These are phyloP conservation scores for Azemiops feae DNA, from an alignment of 2,113 vertebrate genomes.

Conservation along the genomic window DNA sequence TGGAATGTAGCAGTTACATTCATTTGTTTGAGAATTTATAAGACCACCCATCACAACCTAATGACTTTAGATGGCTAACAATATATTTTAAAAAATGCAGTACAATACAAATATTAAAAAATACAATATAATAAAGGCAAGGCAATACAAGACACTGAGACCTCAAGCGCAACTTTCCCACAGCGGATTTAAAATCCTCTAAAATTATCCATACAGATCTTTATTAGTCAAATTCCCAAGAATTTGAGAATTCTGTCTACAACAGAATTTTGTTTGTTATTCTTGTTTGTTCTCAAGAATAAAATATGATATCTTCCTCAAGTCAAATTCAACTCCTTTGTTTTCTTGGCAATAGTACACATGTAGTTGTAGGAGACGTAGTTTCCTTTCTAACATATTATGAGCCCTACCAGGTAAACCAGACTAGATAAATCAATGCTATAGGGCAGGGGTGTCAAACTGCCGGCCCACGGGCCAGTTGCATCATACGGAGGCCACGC, in stretches of 20 bases:
- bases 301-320: neutral
- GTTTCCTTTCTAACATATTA: no score
- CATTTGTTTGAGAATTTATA: neutral
- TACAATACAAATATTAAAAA: neutral
- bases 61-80: neutral
- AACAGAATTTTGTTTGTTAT: neutral
- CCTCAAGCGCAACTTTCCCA: neutral
- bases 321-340: neutral
- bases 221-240: neutral
- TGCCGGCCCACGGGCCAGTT: no score
- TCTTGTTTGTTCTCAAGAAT: neutral
- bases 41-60: neutral
- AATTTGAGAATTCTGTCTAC: neutral
- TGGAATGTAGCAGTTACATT: neutral
- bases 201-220: neutral
- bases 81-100: neutral
- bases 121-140: no score
- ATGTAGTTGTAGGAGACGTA: neutral
- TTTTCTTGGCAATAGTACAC: neutral
- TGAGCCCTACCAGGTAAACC: neutral
- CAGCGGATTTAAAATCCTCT: neutral
- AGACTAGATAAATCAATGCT: neutral
- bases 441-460: neutral
- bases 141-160: neutral
- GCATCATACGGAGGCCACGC: no score